Evolutionary conservation across 2,113 vertebrate species (phyloP), one percentile per base, ranked within the genome.

Genomic region (Hydrolagus affinis): DNA sequence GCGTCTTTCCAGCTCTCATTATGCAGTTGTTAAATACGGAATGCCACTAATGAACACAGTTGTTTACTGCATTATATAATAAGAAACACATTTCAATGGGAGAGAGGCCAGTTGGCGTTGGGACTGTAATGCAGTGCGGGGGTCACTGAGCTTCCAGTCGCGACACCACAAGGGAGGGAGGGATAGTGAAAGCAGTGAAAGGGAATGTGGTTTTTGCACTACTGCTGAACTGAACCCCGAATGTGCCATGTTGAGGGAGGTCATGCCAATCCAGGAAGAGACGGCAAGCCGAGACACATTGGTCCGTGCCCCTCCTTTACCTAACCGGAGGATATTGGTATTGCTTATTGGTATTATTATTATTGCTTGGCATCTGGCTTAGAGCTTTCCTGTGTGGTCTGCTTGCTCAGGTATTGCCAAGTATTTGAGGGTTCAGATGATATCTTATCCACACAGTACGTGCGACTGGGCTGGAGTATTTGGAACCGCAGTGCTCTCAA

Each of bases 11-110:
- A 68, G 25, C 32, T 66, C 25, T 83, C 64, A 83, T 80, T 83
- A 62, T 25, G 3, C 25, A 64, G 78, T 68, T 66, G 78, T 83
- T 83, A 83, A 23, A 64, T 19, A 83, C 17, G 78, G 78, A 83
- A 83, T 83, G 78, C 62, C 21, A 15, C 78, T 80, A 62, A 80
- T 80, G 77, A 64, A 64, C n/a, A 17, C 60, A 64, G 77, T 80
- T 80, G 77, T 80, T 83, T 83, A 66, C 78, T 62, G 66, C 21
- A 64, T 68, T 62, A 21, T 2, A 17, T 32, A 83, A 83, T 68
- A 64, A 66, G 78, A 83, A 83, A 30, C 78, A 83, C 62, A 83
- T 83, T 66, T 60, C 12, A 17, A 28, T 30, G 60, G 66, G 25
- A 66, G 21, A 28, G 28, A 23, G 59, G 59, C 28, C 62, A 32